phyloP scores from a whole-genome alignment of 2,797 vertebrate genomes.

The Scolopax rusticola region DNA sequence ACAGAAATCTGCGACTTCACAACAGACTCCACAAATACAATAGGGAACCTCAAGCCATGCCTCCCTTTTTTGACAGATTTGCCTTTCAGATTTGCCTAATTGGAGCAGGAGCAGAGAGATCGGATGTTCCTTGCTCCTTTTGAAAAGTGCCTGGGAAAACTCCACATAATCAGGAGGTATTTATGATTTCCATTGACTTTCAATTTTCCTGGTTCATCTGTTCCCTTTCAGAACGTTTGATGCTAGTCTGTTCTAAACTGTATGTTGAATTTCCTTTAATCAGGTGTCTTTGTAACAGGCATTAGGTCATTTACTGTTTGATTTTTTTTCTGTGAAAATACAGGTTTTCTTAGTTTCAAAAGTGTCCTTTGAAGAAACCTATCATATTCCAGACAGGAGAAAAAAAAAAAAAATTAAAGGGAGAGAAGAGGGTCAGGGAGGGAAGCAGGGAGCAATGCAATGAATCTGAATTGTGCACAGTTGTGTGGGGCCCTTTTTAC shows the following conservation, averaged over 20 bases:
- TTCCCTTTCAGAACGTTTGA: conserved; percentile 49
- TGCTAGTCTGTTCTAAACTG: conserved; percentile 48
- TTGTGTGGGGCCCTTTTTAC: background rate
- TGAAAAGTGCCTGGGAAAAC: conserved; percentile 40
- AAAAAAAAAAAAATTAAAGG: background rate
- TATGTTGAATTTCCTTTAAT: conserved; percentile 62
- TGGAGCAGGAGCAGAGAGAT: conserved; percentile 4
- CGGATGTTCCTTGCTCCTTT: conserved; percentile 28
- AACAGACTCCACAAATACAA: background rate
- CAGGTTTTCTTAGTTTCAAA: conserved; percentile 33
- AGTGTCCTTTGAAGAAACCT: conserved; percentile 25
- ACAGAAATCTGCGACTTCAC: background rate
- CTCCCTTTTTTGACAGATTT: background rate
- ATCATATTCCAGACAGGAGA: background rate
- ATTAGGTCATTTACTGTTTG: conserved; percentile 64
- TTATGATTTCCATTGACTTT: conserved; percentile 64
- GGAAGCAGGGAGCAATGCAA: background rate
- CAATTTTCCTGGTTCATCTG: conserved; percentile 60
- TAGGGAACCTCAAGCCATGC: background rate
- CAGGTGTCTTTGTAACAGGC: conserved; percentile 53
- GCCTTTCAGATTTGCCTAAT: background rate
- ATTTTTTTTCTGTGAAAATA: conserved; percentile 57
- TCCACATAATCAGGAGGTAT: conserved; percentile 46
- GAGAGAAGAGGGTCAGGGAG: background rate
- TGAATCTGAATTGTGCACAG: background rate